These are phyloP conservation scores for Haemorhous mexicanus DNA, from an alignment of 2,113 vertebrate species.

Conservation along the genomic window DNA sequence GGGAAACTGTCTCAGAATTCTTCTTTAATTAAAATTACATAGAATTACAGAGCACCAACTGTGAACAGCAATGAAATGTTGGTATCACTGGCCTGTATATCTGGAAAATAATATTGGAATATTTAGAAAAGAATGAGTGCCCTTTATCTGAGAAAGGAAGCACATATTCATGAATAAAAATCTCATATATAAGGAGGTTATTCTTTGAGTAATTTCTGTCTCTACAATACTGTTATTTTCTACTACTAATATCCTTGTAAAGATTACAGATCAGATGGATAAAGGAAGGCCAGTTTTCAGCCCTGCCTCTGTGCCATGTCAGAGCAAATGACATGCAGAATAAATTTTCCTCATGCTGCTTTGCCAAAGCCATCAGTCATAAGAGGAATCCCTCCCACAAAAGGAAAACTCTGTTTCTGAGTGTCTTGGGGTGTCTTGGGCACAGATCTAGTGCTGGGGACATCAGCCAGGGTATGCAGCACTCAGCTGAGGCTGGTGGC, in stretches of 20 bases:
- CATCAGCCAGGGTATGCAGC: neutral
- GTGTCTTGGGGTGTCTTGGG: no score
- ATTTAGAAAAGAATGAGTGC: neutral
- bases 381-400: neutral
- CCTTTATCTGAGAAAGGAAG: neutral
- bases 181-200: neutral
- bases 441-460: neutral
- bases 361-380: neutral
- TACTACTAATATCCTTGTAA: neutral
- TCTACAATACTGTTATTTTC: neutral
- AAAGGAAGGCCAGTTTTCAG: neutral
- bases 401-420: neutral
- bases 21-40: slow-evolving; percentile 87
- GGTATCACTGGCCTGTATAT: slow-evolving; percentile 66
- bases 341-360: neutral
- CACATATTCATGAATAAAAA: neutral
- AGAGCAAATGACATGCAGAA: neutral
- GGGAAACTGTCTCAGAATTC: slow-evolving; percentile 77
- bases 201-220: slow-evolving; percentile 7
- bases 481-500: neutral
- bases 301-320: neutral
- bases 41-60: slow-evolving; percentile 79
- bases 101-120: slow-evolving; percentile 54
- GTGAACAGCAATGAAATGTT: slow-evolving; percentile 76
- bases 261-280: neutral